A percentile compares a stretch with the other conserved stretches of the same genome.
Evolutionary conservation across 2,113 vertebrate species (phyloP).

Genomic region (Brachypodius melanocephalos): DNA sequence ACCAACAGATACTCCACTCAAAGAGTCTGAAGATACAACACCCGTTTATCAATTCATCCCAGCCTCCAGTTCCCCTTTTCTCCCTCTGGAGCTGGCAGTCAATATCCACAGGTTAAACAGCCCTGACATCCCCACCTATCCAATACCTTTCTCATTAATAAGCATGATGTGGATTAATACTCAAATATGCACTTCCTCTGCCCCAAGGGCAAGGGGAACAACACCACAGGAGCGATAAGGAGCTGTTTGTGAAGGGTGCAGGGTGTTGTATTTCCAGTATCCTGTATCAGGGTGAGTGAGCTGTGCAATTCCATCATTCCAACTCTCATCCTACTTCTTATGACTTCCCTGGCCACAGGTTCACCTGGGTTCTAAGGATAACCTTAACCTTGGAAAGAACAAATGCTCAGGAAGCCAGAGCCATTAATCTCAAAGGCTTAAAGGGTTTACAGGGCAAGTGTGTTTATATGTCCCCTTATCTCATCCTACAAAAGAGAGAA

Average conservation of each 20-base stretch:
- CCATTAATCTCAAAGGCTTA: not conserved
- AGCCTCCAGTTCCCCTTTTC: not conserved
- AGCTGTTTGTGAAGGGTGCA: not conserved
- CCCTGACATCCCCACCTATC: not conserved
- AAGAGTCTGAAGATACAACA: not conserved
- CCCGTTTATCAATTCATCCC: fast-evolving
- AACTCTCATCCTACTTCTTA: not conserved
- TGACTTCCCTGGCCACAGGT: fast-evolving
- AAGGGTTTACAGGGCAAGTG: not conserved
- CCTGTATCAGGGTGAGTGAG: fast-evolving
- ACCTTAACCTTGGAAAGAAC: not conserved
- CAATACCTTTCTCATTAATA: not conserved
- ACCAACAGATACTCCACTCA: fast-evolving
- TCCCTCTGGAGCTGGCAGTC: fast-evolving
- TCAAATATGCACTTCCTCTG: not conserved
- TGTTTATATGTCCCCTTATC: not conserved
- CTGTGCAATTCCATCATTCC: fast-evolving
- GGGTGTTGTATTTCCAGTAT: not conserved
- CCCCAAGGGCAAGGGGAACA: not conserved
- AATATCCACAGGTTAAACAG: not conserved
- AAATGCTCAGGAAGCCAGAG: not conserved
- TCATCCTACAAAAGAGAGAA: not conserved
- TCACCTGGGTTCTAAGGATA: not conserved
- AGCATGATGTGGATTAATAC: not conserved
- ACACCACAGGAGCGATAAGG: not conserved